Evolutionary conservation across 2,113 vertebrate genomes (phyloP).

Genomic region (Corythornis madagascariensis): DNA sequence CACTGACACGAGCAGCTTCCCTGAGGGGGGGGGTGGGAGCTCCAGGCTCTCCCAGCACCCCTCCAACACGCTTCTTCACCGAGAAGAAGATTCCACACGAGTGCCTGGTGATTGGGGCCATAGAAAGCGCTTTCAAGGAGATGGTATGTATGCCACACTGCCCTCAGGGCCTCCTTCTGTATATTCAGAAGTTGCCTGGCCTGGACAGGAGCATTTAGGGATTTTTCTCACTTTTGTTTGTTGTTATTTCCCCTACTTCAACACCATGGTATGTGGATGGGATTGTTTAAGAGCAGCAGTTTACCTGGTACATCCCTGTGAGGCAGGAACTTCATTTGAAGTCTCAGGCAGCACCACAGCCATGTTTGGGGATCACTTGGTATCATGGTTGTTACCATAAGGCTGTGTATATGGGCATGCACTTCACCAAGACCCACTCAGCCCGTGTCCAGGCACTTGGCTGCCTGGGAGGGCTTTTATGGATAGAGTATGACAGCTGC

Average conservation of each 20-base stretch:
- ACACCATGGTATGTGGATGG: background rate
- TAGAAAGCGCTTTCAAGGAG: constrained; percentile 96
- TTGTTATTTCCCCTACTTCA: background rate
- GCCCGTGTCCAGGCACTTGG: background rate
- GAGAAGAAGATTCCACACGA: constrained; percentile 97
- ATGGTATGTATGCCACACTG: constrained; percentile 82
- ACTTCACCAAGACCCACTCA: background rate
- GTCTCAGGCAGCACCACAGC: background rate
- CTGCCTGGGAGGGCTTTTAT: background rate
- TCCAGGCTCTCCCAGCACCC: constrained; percentile 87
- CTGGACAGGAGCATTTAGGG: background rate
- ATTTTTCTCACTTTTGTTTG: background rate
- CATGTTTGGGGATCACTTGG: background rate
- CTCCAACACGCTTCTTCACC: constrained; percentile 90
- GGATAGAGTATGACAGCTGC: background rate
- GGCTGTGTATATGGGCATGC: background rate
- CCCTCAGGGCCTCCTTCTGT: background rate
- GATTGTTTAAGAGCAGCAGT: background rate
- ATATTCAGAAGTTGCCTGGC: background rate
- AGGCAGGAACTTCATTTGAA: background rate
- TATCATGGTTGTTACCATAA: background rate
- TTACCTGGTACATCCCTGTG: background rate
- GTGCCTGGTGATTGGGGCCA: constrained; percentile 92
- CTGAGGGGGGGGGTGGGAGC: constrained; percentile 87
- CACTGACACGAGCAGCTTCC: constrained; percentile 88